Conservation (phyloP, 2,888 invertebrate genomes). For the Silvanus unidentatus region DNA sequence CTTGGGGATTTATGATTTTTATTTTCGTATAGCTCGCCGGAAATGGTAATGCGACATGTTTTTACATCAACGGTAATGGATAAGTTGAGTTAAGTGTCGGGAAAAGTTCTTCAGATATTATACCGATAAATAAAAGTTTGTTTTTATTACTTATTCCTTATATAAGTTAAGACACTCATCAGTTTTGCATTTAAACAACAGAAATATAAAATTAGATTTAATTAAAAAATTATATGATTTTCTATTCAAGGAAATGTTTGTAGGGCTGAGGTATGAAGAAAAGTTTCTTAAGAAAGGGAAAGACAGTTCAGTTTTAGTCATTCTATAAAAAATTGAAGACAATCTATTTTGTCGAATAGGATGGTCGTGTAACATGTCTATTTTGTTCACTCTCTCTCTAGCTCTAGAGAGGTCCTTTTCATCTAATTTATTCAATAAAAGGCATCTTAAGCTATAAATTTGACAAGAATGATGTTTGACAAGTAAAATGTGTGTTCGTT, state of each 20-base stretch:
- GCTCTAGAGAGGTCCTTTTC: neutral
- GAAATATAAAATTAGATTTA: too few species aligned
- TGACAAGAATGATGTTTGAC: slow-evolving; percentile 2
- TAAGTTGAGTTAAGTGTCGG: slow-evolving; percentile 30
- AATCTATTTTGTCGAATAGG: too few species aligned
- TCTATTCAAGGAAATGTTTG: too few species aligned
- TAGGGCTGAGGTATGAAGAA: too few species aligned
- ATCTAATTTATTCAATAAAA: slow-evolving; percentile 5
- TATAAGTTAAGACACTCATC: too few species aligned
- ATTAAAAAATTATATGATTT: too few species aligned
- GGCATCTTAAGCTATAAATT: slow-evolving; percentile 2
- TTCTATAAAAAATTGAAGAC: too few species aligned
- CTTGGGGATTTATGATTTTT: slow-evolving; percentile 32
- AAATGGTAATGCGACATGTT: slow-evolving; percentile 35
- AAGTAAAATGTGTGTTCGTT: slow-evolving; percentile 11
- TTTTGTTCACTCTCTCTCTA: too few species aligned
- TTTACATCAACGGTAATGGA: slow-evolving; percentile 34
- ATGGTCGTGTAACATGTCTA: too few species aligned
- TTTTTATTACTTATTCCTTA: slow-evolving; percentile 8
- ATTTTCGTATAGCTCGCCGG: slow-evolving; percentile 25
- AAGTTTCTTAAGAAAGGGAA: too few species aligned
- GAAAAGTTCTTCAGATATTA: slow-evolving; percentile 20
- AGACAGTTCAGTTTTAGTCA: too few species aligned
- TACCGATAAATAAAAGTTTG: slow-evolving; percentile 26
- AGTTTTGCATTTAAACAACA: too few species aligned